phyloP scores from a whole-genome alignment of 2,888 invertebrate species.

The Rotaria macrura region DNA sequence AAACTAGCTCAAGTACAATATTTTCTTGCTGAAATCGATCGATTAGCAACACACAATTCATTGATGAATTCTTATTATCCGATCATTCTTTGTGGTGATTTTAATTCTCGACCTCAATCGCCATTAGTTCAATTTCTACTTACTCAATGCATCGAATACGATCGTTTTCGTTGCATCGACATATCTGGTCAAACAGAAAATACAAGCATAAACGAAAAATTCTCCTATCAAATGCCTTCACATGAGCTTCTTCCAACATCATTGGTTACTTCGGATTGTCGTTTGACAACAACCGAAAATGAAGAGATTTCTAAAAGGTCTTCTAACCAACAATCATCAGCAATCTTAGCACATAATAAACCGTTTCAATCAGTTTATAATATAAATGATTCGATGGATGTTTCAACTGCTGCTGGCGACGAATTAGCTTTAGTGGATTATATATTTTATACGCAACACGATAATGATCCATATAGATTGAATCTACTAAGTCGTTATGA shows the following conservation, averaged over 20 bases:
- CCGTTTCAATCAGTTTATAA: conserved; percentile 62
- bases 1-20: conserved; percentile 75
- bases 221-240: neutral
- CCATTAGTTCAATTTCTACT: neutral
- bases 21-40: conserved; percentile 71
- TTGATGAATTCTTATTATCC: conserved; percentile 57
- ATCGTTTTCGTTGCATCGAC: neutral
- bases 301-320: neutral
- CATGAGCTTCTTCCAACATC: neutral
- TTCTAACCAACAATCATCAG: neutral
- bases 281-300: neutral
- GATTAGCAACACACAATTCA: conserved; percentile 53
- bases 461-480: neutral
- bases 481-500: conserved; percentile 3
- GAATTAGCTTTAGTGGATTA: conserved; percentile 62
- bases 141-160: neutral
- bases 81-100: conserved; percentile 78
- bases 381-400: conserved; percentile 40
- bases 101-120: conserved; percentile 61
- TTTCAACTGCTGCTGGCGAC: conserved; percentile 30
- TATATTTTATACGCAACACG: conserved; percentile 60
- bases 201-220: neutral
- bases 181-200: neutral
- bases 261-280: neutral
- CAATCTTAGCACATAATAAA: neutral